Evolutionary conservation across 2,797 vertebrate genomes (phyloP), one percentile per base, ranked within the genome.

Genomic region (Staurois parvus): DNA sequence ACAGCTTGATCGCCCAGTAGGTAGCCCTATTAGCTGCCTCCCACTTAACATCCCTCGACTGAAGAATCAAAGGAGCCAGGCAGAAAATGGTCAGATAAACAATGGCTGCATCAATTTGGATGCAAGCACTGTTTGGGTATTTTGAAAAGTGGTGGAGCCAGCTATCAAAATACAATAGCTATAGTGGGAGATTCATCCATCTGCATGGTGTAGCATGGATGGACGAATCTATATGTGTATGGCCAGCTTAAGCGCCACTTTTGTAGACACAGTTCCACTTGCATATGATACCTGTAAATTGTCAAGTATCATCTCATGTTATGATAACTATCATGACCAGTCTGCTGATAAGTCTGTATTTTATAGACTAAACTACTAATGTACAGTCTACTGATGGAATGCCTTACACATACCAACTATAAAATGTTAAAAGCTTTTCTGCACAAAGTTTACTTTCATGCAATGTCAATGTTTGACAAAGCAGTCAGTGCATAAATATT

Each of bases 401-500:
- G 34, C 68, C 68, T 24, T 9, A 67, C 17, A 67, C 34, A 37
- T 26, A 21, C 59, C 37, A 21, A 28, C 26, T 79, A 67, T 11
- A 67, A 79, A 79, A 79, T 67, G 76, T 78, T 67, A 67, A 67
- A 67, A 67, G 76, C 76, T 29, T 79, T 77, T 67, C 62, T 21
- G n/a, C 24, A 45, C 37, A 67, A 45, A 67, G 59, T 29, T 79
- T 45, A 67, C 13, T 30, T 67, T 64, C 4, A 67, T 67, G 37
- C n/a, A 21, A 62, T 28, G 34, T 24, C 62, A 45, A 68, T 79
- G 37, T 79, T 68, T 67, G 37, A 45, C 37, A 67, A 19, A 21
- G 37, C 34, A 24, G 5, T 1, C 21, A n/a, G 21, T 21, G 21
- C 7, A n/a, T 24, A 59, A 59, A 59, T 59, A 59, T 59, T 66